Evolutionary conservation across 2,888 invertebrate genomes (phyloP).

Genomic region (Drosophila prolongata): DNA sequence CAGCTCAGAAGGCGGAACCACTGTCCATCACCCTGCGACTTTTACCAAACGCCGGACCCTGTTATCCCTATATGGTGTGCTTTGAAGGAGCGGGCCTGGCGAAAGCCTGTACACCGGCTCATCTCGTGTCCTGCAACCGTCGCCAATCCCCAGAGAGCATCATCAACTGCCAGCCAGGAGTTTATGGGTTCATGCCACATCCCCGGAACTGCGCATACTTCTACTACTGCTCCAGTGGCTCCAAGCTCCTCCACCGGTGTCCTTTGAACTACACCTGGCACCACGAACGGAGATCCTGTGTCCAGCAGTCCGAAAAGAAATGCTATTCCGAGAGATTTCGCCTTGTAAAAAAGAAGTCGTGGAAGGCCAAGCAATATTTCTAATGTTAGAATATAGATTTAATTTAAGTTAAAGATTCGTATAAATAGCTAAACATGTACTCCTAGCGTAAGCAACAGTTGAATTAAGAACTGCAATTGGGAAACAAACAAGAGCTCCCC

Average conservation of each 20-base stretch:
- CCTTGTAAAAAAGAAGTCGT: neutral
- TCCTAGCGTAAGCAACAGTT: constrained; percentile 39
- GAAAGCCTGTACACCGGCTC: constrained; percentile 67
- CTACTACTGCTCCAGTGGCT: constrained; percentile 75
- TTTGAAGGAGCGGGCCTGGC: constrained; percentile 68
- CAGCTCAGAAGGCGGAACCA: constrained; percentile 8
- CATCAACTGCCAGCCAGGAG: constrained; percentile 51
- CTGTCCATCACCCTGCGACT: constrained; percentile 27
- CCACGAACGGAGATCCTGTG: constrained; percentile 62
- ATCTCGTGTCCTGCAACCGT: constrained; percentile 28
- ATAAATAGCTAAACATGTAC: constrained; percentile 46
- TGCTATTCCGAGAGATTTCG: constrained; percentile 49
- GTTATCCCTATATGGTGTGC: constrained; percentile 74
- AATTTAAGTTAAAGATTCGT: constrained; percentile 41
- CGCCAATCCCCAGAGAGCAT: constrained; percentile 17
- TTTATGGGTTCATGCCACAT: constrained; percentile 70
- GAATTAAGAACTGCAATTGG: constrained; percentile 31
- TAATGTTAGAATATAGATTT: constrained; percentile 31
- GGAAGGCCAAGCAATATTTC: neutral
- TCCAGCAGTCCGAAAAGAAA: constrained; percentile 54
- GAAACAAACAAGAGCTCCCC: constrained; percentile 20
- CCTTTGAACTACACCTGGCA: constrained; percentile 74
- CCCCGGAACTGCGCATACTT: constrained; percentile 74
- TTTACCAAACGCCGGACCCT: constrained; percentile 64
- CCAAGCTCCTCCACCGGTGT: constrained; percentile 74